Evolutionary conservation across 2,888 invertebrate species (phyloP), one percentile per base, ranked within the genome.

Genomic region (Drosophila trichaetosa): DNA sequence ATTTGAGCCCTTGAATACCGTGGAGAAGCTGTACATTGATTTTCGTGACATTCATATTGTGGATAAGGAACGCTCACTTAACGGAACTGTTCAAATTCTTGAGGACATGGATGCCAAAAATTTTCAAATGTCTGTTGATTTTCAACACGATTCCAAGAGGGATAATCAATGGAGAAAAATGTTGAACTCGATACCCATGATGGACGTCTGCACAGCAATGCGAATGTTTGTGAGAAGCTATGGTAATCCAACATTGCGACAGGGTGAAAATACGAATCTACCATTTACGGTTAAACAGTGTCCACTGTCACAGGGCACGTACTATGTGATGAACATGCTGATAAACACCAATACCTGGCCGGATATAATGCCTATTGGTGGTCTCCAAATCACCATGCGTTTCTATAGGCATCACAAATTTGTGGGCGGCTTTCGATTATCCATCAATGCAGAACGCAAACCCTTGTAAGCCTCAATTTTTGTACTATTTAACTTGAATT

Each of bases 241-340:
- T n/a, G 68, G 46, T 2, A 63, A 46, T 13, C n/a, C 42, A 11
- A 73, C 79, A 18, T 7, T 76, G n/a, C 29, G n/a, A 13, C 49
- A 54, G 34, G 53, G 27, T n/a, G 36, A 38, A 10, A 69, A 68
- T 18, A 69, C 63, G 1, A 51, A 74, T 60, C 53, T 79, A 7
- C 75, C 79, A 0, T 68, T 78, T 11, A 49, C 58, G n/a, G 76
- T 51, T 21, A 33, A 31, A 2, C 53, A 49, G 0, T 79, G 76
- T 52, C 75, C 79, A 2, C 5, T 79, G 18, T 16, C 42, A 0
- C 38, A 48, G 31, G 74, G 53, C n/a, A 52, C 2, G 0, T 69
- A 69, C 52, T 76, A 48, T 21, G 31, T 69, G 2, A 59, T 27
- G 21, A n/a, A 59, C 8, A 18, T 74, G 63, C 4, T 59, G 18